Evolutionary conservation across 2,888 invertebrate species (phyloP).

Genomic region (Philhelius pedissequus): DNA sequence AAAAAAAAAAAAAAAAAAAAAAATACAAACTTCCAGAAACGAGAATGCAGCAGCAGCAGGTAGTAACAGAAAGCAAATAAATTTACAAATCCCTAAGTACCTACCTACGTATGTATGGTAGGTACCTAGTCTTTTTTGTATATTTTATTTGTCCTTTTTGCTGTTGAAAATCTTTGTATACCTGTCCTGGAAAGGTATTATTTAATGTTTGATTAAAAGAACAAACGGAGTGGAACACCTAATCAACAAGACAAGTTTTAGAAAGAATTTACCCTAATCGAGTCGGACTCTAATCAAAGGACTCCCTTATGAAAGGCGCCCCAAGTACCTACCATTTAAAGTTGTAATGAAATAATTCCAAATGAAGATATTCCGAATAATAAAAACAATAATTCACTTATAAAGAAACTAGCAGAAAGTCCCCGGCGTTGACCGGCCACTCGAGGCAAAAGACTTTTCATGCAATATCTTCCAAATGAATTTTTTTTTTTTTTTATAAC

Average conservation of each 20-base stretch:
- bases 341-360: too few species aligned
- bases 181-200: background rate
- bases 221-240: background rate
- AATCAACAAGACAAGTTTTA: background rate
- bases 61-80: conserved; percentile 25
- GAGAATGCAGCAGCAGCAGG: conserved; percentile 32
- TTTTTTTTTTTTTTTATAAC: too few species aligned
- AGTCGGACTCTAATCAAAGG: conserved; percentile 37
- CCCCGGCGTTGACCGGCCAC: too few species aligned
- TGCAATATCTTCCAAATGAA: too few species aligned
- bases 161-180: background rate
- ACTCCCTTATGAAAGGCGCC: background rate
- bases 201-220: background rate
- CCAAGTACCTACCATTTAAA: background rate
- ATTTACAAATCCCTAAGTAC: conserved; percentile 33
- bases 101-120: background rate
- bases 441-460: too few species aligned
- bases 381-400: too few species aligned
- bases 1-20: background rate
- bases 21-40: too few species aligned
- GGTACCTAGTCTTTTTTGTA: conserved; percentile 5
- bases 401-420: too few species aligned
- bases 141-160: background rate
- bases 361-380: too few species aligned
- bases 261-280: conserved; percentile 18